Percentiles rank a stretch among this genome's conserved stretches.
phyloP scores from a whole-genome alignment of 2,797 vertebrate genomes.

The Epinephelus coioides region DNA sequence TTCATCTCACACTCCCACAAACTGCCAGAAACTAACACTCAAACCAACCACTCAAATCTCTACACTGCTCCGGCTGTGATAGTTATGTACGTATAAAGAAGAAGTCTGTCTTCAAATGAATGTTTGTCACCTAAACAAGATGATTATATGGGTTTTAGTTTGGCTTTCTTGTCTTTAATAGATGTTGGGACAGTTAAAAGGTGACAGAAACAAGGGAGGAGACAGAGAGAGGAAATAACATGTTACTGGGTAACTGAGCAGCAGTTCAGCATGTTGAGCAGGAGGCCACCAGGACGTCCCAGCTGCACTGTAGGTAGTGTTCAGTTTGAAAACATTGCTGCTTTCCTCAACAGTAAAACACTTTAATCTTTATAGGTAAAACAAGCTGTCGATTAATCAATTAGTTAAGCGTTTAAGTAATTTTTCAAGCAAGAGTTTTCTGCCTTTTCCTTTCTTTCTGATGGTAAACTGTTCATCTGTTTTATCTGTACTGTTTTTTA shows the following conservation, averaged over 20 bases:
- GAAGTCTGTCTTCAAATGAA: conserved; percentile 14
- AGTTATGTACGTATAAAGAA: neutral
- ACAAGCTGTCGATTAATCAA: too few relatives aligned
- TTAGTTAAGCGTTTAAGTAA: too few relatives aligned
- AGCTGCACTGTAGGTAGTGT: neutral
- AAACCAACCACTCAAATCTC: conserved; percentile 5
- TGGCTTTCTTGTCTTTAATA: conserved; percentile 3
- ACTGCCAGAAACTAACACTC: conserved; percentile 23
- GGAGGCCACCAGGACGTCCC: neutral
- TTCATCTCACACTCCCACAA: conserved; percentile 51
- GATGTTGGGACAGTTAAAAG: neutral
- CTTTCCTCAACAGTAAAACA: neutral
- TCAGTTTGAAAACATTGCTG: neutral
- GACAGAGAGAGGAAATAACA: neutral
- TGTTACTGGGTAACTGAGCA: neutral
- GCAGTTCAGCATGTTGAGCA: conserved; percentile 42
- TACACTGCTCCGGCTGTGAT: neutral
- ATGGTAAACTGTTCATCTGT: too few relatives aligned
- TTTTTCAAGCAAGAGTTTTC: too few relatives aligned
- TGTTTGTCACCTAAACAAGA: conserved; percentile 18
- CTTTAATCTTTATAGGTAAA: neutral
- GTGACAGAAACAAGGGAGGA: conserved; percentile 23
- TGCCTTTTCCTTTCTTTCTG: too few relatives aligned
- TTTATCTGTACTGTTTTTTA: too few relatives aligned
- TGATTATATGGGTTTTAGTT: neutral